Base-by-base conservation (phyloP, 2,113 vertebrate species). In the Candoia aspera region DNA sequence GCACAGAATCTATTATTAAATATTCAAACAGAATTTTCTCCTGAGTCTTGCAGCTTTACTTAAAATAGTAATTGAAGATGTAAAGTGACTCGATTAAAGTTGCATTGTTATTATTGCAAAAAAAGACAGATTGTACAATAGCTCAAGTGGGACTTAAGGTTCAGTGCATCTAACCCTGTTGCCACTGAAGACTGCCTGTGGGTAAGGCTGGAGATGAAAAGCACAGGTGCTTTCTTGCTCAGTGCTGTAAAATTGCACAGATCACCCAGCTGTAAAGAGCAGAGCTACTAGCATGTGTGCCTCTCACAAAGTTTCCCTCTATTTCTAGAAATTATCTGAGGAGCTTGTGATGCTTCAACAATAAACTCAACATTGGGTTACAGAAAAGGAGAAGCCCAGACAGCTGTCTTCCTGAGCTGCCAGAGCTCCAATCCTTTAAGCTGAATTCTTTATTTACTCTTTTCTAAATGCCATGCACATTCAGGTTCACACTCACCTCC, bases 371-470 rank as follows among this genome's bases (percentile, higher is more conserved):
- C 19, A 24, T 62, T 57, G 8, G 42, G 90, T 5, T 37, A 42
- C 49, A 88, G 57, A 88, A 59, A 62, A 68, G 55, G n/a, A 68
- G 64, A 21, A 21, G 26, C 17, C 91, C 2, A 49, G 33, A 62
- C 37, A 84, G 11, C 13, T 57, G 86, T 15, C 53, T 84, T 84
- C 42, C 33, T 62, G 17, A 88, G 86, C 42, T 53, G 85, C 68
- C 42, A 60, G 29, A 60, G 6, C 58, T 68, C 33, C 73, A 49
- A 84, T 26, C 73, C 86, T 37, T 86, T 55, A 57, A 89, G 86
- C 86, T 33, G 86, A 64, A 89, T 59, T 58, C 86, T 23, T 84
- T 84, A 91, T 84, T 90, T 93, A 68, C 92, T 73, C 60, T 93
- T 88, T 91, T 73, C 53, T 49, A 49, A 49, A 49, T 49, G 49